Evolutionary conservation across 2,888 invertebrate species (phyloP), one percentile per base, ranked within the genome.

Genomic region (Linyphia triangularis): DNA sequence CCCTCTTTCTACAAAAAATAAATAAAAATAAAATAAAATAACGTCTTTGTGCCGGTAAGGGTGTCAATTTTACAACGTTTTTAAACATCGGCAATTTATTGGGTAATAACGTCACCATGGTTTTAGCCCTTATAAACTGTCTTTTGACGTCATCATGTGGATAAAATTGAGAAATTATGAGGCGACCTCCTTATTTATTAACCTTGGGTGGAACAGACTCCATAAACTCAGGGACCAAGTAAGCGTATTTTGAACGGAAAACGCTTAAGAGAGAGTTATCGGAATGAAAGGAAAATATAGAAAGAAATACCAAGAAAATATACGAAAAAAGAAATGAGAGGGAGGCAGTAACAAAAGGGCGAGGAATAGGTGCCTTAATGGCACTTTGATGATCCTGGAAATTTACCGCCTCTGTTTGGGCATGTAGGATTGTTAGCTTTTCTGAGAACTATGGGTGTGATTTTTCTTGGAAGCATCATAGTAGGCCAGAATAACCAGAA

Each of bases 321-420:
- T 5, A 13, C 51, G n/a, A 51, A 51, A n/a, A n/a, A 51, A 51
- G 0, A 51, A 26, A 63, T 63, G 24, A 63, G 28, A 24, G 63
- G 63, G 63, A 63, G 24, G 10, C 13, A 63, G 19, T 16, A n/a
- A 51, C 51, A 16, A 51, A 13, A 26, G 70, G 40, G 28, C 51
- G 26, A 51, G 26, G 69, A n/a, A 69, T 30, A 33, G 61, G 37
- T 19, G 7, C 30, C 78, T 19, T 82, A 82, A 82, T 82, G 82
- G 72, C 9, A 82, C 19, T 82, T 82, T 82, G 82, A 82, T 82
- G 82, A 72, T 81, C 82, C 28, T 43, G 51, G 70, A 82, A 70
- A 82, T 81, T 70, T 70, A 37, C 81, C 69, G 69, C 81, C 81
- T 59, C 37, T 22, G 57, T 79, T 28, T 79, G 57, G n/a, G 57